Conservation (phyloP, 2,113 vertebrate species). For the Corythoichthys haematopterus region DNA sequence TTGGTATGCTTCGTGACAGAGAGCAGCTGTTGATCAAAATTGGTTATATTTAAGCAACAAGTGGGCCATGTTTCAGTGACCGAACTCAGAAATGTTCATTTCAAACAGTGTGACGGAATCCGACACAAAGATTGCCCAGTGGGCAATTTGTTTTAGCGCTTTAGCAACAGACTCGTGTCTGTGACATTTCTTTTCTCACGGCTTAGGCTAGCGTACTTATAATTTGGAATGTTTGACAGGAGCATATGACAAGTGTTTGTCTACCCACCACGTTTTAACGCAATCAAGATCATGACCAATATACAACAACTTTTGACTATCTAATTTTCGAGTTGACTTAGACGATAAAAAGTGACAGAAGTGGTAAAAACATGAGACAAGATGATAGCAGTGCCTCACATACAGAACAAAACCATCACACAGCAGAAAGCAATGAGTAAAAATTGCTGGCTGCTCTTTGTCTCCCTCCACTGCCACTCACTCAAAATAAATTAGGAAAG, state of each 20-base stretch:
- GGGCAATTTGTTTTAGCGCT: not conserved
- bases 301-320: not conserved
- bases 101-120: no score
- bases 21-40: no score
- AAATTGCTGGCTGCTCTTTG: not conserved
- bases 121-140: no score
- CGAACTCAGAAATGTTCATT: no score
- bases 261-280: not conserved
- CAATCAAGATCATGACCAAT: not conserved
- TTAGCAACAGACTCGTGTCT: not conserved
- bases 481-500: not conserved
- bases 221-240: not conserved
- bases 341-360: not conserved
- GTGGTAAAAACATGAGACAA: not conserved
- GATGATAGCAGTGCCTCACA: not conserved
- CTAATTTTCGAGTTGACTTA: not conserved
- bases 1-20: no score
- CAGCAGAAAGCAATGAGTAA: not conserved
- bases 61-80: no score
- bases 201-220: not conserved
- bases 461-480: not conserved
- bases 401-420: not conserved
- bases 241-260: not conserved
- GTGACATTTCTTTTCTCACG: not conserved
- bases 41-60: no score